Base-by-base conservation (phyloP, 2,113 vertebrate genomes). In the Coracopsis vasa region DNA sequence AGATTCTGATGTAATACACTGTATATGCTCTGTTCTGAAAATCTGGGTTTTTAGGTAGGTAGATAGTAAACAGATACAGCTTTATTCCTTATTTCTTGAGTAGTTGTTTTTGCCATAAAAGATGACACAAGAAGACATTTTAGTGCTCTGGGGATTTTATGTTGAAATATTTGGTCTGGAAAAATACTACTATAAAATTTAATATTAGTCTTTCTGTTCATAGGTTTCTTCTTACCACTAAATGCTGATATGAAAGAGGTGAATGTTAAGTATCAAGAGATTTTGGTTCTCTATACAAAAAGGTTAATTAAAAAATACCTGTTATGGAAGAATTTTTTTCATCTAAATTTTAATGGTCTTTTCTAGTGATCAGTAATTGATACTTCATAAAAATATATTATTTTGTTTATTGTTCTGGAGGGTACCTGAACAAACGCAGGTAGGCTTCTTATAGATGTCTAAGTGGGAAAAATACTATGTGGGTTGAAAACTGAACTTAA, bases 231-330 rank as follows among this genome's bases (percentile, higher is more conserved):
- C 21, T 93, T 92, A 37, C 27, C 16, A 48, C 7, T 41, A 33
- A 67, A 37, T 27, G 51, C 20, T 80, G 44, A 51, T 83, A 39
- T 73, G 61, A 74, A 78, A 83, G n/a, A 77, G 45, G 29, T 82
- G 29, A 69, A 67, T 3, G 0, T 85, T 85, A 92, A 71, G 31
- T 74, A 54, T 79, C 29, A 23, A 65, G 35, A 69, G 51, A 51
- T 69, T 74, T 88, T n/a, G 33, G 11, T 72, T 87, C 48, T 87
- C 13, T 64, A 0, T 79, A 9, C 69, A 78, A 79, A 81, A 91
- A 93, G 25, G 28, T 89, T 93, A 85, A 71, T 87, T 85, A 79
- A 94, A 84, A 94, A 77, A 48, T 67, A 79, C 74, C 35, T 85
- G 7, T 45, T 71, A 45, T 0, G 18, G 29, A 81, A 81, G 50